phyloP scores from a whole-genome alignment of 2,888 invertebrate genomes.

The Sesia bembeciformis region DNA sequence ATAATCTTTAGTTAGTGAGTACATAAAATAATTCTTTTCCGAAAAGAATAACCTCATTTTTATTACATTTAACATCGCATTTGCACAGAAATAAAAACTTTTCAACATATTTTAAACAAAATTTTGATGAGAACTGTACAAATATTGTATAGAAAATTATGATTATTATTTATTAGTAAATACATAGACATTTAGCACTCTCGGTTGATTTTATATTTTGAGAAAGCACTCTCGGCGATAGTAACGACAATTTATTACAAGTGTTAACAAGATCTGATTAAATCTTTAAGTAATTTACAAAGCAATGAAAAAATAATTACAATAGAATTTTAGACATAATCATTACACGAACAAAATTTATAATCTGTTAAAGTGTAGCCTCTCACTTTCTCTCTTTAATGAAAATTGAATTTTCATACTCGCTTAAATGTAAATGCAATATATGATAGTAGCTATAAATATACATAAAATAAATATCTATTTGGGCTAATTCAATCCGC shows the following conservation, averaged over 20 bases:
- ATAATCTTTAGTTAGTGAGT: too few relatives aligned
- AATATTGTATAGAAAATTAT: slow-evolving; percentile 20
- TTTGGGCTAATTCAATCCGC: slow-evolving; percentile 52
- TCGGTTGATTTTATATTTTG: slow-evolving; percentile 36
- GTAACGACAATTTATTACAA: slow-evolving; percentile 15
- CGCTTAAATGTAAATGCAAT: slow-evolving; percentile 57
- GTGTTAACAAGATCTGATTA: slow-evolving; percentile 25
- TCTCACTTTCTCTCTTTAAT: slow-evolving; percentile 28
- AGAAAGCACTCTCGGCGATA: slow-evolving; percentile 59
- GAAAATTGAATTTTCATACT: slow-evolving; percentile 56
- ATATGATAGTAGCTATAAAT: slow-evolving; percentile 46
- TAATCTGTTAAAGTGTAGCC: slow-evolving; percentile 21
- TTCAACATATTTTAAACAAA: slow-evolving; percentile 22
- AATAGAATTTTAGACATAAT: too few relatives aligned
- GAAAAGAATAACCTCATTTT: slow-evolving; percentile 64
- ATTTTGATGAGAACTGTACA: slow-evolving; percentile 38
- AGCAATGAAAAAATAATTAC: too few relatives aligned
- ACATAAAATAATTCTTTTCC: slow-evolving; percentile 58
- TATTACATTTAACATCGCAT: slow-evolving; percentile 25
- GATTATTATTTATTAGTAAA: slow-evolving; percentile 12
- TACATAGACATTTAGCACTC: slow-evolving; percentile 32
- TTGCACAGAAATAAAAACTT: slow-evolving; percentile 36
- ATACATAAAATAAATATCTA: slow-evolving; percentile 64
- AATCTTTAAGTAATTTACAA: slow-evolving; percentile 14
- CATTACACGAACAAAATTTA: not conserved